Percentiles rank a stretch among this genome's conserved stretches.
These are phyloP conservation scores for Eublepharis macularius DNA, from an alignment of 2,113 vertebrate genomes.

Conservation along the genomic window DNA sequence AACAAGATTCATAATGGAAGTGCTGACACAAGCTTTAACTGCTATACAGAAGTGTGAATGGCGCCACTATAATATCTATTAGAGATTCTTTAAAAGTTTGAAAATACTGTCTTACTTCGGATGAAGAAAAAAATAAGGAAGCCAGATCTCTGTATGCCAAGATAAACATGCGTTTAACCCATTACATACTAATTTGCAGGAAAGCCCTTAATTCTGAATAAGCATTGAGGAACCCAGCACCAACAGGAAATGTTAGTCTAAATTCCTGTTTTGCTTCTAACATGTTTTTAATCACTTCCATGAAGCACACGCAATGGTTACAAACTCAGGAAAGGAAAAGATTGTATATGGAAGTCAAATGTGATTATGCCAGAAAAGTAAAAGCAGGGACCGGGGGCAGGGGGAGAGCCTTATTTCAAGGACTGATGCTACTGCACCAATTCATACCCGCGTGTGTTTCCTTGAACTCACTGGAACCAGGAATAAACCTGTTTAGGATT, in stretches of 20 bases:
- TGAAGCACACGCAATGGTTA: constrained; percentile 65
- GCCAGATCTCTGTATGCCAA: constrained; percentile 73
- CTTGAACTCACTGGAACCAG: background rate
- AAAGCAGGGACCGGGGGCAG: too few relatives aligned
- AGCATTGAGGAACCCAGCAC: constrained; percentile 45
- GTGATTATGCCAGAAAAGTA: constrained; percentile 37
- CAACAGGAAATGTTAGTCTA: constrained; percentile 76
- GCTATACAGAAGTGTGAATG: constrained; percentile 72
- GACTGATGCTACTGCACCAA: background rate
- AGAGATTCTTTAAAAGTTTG: constrained; percentile 76
- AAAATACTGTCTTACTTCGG: constrained; percentile 75
- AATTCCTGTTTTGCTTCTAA: constrained; percentile 71
- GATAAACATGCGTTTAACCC: constrained; percentile 83
- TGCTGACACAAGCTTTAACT: constrained; percentile 78
- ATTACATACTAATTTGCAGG: constrained; percentile 80
- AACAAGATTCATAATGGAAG: constrained; percentile 76
- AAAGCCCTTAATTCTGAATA: constrained; percentile 74
- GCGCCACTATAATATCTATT: constrained; percentile 78
- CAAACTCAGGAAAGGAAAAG: constrained; percentile 65
- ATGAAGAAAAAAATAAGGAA: constrained; percentile 73
- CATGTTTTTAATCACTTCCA: constrained; percentile 79
- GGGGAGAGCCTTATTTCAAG: constrained; percentile 7
- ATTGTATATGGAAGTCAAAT: constrained; percentile 59
- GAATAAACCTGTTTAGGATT: background rate
- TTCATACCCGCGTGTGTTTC: background rate